Evolutionary conservation across 2,888 invertebrate genomes (phyloP).

Genomic region (Polymixis flavicincta): DNA sequence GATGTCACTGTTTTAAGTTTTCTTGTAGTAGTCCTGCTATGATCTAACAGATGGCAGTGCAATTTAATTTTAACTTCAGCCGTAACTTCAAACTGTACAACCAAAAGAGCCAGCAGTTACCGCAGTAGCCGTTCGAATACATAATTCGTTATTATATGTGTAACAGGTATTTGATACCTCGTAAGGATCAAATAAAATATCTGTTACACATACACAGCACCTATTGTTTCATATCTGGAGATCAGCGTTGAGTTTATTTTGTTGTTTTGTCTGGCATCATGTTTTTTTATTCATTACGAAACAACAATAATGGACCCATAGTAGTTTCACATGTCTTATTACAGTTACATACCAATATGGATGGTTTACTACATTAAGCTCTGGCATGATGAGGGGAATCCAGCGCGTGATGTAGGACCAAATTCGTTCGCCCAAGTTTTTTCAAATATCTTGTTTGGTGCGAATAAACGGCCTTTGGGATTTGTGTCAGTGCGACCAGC

Average conservation of each 20-base stretch:
- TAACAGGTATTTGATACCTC: too few relatives aligned
- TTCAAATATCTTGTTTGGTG: too few relatives aligned
- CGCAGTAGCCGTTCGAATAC: background rate
- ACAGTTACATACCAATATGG: background rate
- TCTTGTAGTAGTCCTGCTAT: background rate
- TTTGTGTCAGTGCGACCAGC: too few relatives aligned
- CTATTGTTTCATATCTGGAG: background rate
- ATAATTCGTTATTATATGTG: background rate
- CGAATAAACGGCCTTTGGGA: too few relatives aligned
- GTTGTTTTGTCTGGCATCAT: background rate
- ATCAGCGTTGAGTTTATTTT: background rate
- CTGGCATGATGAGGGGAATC: too few relatives aligned
- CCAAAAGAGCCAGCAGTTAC: background rate
- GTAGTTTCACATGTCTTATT: background rate
- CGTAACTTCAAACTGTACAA: background rate
- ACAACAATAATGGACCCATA: background rate
- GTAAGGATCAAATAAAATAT: too few relatives aligned
- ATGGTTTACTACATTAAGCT: background rate
- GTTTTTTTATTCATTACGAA: background rate
- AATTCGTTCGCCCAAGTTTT: too few relatives aligned
- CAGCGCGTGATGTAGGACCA: too few relatives aligned
- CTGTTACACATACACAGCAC: too few relatives aligned
- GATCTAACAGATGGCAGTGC: background rate
- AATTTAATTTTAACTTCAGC: background rate
- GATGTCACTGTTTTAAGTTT: background rate